Percentiles rank a stretch among this genome's conserved stretches.
Conservation (phyloP, 2,888 invertebrate genomes). For the Sesia bembeciformis region DNA sequence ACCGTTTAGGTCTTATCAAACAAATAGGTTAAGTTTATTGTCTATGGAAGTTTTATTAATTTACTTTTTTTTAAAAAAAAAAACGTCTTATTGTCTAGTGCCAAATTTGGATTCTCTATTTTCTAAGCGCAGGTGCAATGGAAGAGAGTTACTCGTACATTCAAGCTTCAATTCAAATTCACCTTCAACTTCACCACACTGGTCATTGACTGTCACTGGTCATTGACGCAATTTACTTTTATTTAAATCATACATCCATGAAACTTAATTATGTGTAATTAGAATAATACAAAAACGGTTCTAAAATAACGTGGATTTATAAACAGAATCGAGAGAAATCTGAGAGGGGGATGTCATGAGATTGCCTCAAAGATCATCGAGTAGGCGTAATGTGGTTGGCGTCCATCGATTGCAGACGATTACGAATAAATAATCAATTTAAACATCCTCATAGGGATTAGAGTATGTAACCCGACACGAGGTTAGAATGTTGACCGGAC, state of each 20-base stretch:
- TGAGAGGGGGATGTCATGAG: conserved; percentile 30
- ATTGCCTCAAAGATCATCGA: conserved; percentile 17
- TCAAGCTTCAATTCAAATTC: too few relatives aligned
- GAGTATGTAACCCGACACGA: conserved; percentile 42
- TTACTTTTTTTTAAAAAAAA: too few relatives aligned
- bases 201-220: too few relatives aligned
- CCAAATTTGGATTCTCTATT: too few relatives aligned
- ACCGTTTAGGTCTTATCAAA: background rate
- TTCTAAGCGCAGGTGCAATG: too few relatives aligned
- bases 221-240: too few relatives aligned
- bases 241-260: too few relatives aligned
- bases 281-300: background rate
- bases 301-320: background rate
- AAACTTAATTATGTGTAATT: background rate
- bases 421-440: conserved; percentile 60
- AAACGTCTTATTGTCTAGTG: too few relatives aligned
- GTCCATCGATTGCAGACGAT: conserved; percentile 32
- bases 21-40: background rate
- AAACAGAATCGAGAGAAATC: conserved; percentile 21
- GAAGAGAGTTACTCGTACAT: too few relatives aligned
- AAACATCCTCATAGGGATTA: conserved; percentile 35
- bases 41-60: too few relatives aligned
- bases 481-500: conserved; percentile 17
- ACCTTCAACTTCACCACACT: too few relatives aligned
- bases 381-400: conserved; percentile 55